These are phyloP conservation scores for Chloroceryle inda DNA, from an alignment of 2,797 vertebrate genomes.

Conservation along the genomic window DNA sequence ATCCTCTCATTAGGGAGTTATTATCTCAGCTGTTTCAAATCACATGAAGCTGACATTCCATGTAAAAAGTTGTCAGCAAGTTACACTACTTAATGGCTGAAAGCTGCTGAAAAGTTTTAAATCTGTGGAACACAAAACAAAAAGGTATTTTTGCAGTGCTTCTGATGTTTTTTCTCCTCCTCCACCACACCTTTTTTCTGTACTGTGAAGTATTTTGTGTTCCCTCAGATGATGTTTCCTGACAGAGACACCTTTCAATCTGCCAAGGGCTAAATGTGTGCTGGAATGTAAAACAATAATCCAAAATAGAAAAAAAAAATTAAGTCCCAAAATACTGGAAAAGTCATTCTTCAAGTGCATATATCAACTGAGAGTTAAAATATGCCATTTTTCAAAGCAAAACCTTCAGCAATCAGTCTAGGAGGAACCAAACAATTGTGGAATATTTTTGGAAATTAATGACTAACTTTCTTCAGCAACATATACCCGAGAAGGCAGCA, in stretches of 20 bases:
- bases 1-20: conserved; percentile 66
- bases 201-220: conserved; percentile 71
- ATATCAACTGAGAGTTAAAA: not conserved
- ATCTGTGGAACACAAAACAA: conserved; percentile 46
- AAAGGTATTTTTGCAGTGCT: conserved; percentile 60
- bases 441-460: not conserved
- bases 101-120: conserved; percentile 71
- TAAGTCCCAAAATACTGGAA: not conserved
- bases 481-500: not conserved
- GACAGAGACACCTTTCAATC: conserved; percentile 69
- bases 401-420: not conserved
- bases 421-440: not conserved
- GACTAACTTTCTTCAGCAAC: not conserved
- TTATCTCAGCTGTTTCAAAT: conserved; percentile 69
- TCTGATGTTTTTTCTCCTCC: conserved; percentile 74
- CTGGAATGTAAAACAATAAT: conserved; percentile 20
- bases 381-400: not conserved
- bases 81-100: conserved; percentile 71
- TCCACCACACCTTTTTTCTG: conserved; percentile 76
- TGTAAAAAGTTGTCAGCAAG: conserved; percentile 76
- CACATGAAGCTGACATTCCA: conserved; percentile 64
- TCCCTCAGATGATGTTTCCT: conserved; percentile 73
- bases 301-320: not conserved
- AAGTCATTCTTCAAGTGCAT: not conserved
- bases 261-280: conserved; percentile 27